Evolutionary conservation across 2,888 invertebrate species (phyloP).

Genomic region (Chloroclysta siterata): DNA sequence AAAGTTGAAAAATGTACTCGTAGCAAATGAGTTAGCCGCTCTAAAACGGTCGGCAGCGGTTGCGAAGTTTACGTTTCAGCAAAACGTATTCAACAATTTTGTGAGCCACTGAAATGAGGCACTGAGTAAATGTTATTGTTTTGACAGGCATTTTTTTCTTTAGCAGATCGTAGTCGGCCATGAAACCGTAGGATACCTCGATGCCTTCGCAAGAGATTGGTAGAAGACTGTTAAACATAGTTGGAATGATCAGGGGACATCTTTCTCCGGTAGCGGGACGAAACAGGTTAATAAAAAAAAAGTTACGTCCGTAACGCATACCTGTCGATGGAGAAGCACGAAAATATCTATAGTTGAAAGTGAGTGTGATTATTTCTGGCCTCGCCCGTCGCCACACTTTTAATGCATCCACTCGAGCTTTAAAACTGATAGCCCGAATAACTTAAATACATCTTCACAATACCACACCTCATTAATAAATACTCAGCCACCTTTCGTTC

Average conservation of each 20-base stretch:
- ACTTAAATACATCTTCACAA: conserved; percentile 31
- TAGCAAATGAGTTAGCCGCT: conserved; percentile 29
- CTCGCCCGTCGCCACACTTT: conserved; percentile 43
- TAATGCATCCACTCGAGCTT: conserved; percentile 41
- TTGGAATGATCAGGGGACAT: not conserved
- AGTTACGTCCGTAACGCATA: conserved; percentile 59
- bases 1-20: conserved; percentile 22
- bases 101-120: conserved; percentile 44
- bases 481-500: conserved; percentile 6
- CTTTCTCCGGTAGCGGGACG: not conserved
- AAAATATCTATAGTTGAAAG: conserved; percentile 61
- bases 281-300: conserved; percentile 11
- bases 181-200: not conserved
- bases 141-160: not conserved
- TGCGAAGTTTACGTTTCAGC: conserved; percentile 36
- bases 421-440: conserved; percentile 35
- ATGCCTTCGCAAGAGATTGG: not conserved
- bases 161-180: not conserved
- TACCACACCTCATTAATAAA: conserved; percentile 27
- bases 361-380: conserved; percentile 61
- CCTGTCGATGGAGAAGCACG: conserved; percentile 68
- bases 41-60: conserved; percentile 29
- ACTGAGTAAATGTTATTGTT: conserved; percentile 43
- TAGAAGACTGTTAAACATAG: not conserved
- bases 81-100: conserved; percentile 37